phyloP scores from a whole-genome alignment of 2,797 vertebrate species.

The Paratrypauchen microcephalus region DNA sequence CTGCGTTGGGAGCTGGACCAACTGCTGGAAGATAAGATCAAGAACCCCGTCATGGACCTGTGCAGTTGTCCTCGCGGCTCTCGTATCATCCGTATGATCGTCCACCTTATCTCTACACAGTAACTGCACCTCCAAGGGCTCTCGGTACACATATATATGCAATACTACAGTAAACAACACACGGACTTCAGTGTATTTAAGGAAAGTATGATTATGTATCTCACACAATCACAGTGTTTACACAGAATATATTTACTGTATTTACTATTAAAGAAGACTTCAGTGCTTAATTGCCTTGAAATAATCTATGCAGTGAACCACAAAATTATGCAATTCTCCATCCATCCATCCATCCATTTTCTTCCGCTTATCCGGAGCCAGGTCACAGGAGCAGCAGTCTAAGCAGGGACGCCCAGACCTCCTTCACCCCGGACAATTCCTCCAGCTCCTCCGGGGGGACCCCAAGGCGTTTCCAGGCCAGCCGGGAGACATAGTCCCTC shows the following conservation, averaged over 20 bases:
- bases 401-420: no score
- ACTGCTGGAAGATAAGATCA: constrained; percentile 95
- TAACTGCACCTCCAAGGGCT: constrained; percentile 55
- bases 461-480: no score
- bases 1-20: constrained; percentile 93
- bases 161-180: constrained; percentile 28
- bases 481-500: no score
- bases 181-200: constrained; percentile 8
- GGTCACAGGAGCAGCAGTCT: no score
- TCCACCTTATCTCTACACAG: constrained; percentile 93
- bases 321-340: constrained; percentile 9
- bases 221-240: constrained; percentile 31
- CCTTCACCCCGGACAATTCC: no score
- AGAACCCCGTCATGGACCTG: constrained; percentile 90
- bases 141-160: constrained; percentile 15
- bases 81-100: constrained; percentile 91
- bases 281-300: constrained; percentile 31
- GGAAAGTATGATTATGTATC: constrained; percentile 7
- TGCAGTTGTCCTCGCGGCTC: constrained; percentile 92
- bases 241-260: constrained; percentile 1
- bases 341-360: no score
- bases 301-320: constrained; percentile 44
- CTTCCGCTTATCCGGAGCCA: no score
- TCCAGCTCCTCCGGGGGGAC: no score
- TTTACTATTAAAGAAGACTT: constrained; percentile 18